Evolutionary conservation across 2,797 vertebrate genomes (phyloP).

Genomic region (Eulemur coronatus): DNA sequence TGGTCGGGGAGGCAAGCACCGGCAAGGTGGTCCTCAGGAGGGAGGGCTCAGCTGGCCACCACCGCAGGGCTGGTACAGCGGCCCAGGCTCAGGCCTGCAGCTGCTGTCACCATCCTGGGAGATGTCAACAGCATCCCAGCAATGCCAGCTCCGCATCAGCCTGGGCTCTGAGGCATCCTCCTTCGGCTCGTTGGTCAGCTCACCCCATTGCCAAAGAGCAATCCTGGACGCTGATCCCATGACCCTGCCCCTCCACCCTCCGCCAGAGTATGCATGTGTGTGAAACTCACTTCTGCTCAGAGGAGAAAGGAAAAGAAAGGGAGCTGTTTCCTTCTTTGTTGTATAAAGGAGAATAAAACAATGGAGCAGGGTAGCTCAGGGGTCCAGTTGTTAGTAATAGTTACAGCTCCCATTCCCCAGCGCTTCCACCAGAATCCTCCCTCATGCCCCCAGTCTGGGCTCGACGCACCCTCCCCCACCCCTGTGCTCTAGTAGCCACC

Average conservation of each 20-base stretch:
- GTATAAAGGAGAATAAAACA: not conserved
- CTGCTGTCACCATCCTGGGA: not conserved
- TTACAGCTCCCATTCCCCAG: too few species aligned
- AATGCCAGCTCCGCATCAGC: accelerated
- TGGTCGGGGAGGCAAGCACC: not conserved
- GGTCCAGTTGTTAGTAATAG: too few species aligned
- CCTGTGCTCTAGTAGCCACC: too few species aligned
- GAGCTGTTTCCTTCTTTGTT: not conserved
- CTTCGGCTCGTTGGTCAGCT: not conserved
- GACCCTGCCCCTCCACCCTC: not conserved
- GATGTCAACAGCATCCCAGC: accelerated
- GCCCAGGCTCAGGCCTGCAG: not conserved
- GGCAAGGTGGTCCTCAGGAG: not conserved
- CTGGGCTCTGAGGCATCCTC: not conserved
- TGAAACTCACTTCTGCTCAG: not conserved
- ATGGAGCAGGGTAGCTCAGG: not conserved
- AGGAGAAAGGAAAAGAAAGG: not conserved
- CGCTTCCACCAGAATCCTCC: not conserved
- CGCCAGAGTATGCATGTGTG: not conserved
- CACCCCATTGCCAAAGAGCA: not conserved
- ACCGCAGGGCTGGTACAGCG: not conserved
- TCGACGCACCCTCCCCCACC: accelerated
- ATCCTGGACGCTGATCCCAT: not conserved
- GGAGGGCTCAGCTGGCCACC: not conserved
- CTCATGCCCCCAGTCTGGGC: not conserved